phyloP scores from a whole-genome alignment of 2,888 invertebrate genomes.

The Craniophora ligustri region DNA sequence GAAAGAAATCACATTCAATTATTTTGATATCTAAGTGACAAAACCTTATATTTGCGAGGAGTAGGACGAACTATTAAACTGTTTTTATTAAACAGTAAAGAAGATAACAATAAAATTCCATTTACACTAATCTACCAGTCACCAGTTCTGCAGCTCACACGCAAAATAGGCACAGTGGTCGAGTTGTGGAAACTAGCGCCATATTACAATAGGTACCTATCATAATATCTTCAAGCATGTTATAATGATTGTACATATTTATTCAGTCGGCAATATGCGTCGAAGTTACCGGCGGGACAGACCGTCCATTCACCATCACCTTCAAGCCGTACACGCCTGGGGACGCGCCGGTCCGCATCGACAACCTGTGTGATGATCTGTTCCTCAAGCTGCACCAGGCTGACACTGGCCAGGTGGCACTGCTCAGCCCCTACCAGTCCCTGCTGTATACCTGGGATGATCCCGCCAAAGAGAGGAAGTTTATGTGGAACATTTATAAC shows the following conservation, averaged over 20 bases:
- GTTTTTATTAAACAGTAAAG: too few species aligned
- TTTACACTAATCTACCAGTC: too few species aligned
- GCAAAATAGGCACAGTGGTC: too few species aligned
- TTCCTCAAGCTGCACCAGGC: conserved; percentile 94
- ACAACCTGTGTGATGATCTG: conserved; percentile 94
- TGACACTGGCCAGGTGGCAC: conserved; percentile 88
- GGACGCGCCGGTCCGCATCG: conserved; percentile 94
- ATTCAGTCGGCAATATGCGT: conserved; percentile 91
- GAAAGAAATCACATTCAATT: too few species aligned
- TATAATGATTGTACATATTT: conserved; percentile 2
- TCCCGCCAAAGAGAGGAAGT: conserved; percentile 91
- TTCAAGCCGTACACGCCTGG: conserved; percentile 93
- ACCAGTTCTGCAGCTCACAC: too few species aligned
- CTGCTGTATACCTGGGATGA: conserved; percentile 96
- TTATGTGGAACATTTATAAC: conserved; percentile 95
- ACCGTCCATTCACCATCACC: conserved; percentile 92
- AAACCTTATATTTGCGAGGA: too few species aligned
- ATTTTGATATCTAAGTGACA: too few species aligned
- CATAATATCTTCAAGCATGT: not conserved
- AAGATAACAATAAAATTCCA: too few species aligned
- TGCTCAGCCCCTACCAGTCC: conserved; percentile 92
- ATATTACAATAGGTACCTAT: too few species aligned
- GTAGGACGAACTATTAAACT: too few species aligned
- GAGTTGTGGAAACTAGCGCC: too few species aligned
- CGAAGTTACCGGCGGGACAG: conserved; percentile 92